Evolutionary conservation across 2,113 vertebrate genomes (phyloP), one percentile per base, ranked within the genome.

Genomic region (Motacilla alba): DNA sequence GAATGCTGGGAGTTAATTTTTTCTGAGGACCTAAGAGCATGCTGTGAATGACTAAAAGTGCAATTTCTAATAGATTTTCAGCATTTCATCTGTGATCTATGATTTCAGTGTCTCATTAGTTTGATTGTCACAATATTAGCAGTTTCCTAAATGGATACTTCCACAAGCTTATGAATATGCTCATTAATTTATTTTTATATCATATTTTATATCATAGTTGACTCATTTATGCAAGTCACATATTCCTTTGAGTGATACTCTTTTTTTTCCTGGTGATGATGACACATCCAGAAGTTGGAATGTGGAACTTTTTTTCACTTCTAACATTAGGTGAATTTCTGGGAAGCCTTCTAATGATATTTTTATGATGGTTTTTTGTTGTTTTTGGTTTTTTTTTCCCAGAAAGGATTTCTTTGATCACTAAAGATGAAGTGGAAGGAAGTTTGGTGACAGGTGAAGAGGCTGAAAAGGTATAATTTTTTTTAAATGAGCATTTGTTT

Each of bases 351-450:
- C 52, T 93, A 68, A 90, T 92, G 84, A 44, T 87, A 72, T 88
- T 97, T 96, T 76, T 74, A 58, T 92, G 26, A 35, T 35, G 35
- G 35, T 35, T 35, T 35, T 35, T 35, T 19, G 18, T 16, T 13
- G 5, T 8, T 68, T n/a, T n/a, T n/a, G n/a, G n/a, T 63, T 13
- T 19, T 76, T 63, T 93, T 47, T 79, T 96, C 93, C 74, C 96
- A 99, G 99, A 99, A 93, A 96, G 96, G 74, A 85, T 99, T 90
- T 98, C 98, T 74, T 97, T 99, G 90, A 99, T 99, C 97, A 98
- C 98, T 96, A 98, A 97, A 88, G 98, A 99, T 73, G 99, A 99
- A 97, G 98, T 98, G 37, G 92, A 98, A 72, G 98, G 97, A 98
- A 99, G 99, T 95, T 92, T 77, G 0, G 92, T 99, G 74, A 99